Evolutionary conservation across 2,797 vertebrate species (phyloP).

Genomic region (Bradypodion ventrale): DNA sequence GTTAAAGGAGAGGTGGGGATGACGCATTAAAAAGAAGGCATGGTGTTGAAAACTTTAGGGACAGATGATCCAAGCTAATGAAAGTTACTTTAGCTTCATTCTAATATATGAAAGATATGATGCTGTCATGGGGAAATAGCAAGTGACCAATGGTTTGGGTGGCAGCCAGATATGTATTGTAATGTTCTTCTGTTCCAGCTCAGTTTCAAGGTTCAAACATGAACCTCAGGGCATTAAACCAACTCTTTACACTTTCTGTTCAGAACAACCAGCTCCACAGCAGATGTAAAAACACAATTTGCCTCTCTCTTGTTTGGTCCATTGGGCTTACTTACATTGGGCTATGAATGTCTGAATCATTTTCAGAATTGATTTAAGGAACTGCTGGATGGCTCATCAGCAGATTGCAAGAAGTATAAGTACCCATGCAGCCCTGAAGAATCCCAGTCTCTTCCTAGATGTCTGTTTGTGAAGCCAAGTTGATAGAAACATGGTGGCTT

Average conservation of each 20-base stretch:
- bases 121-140: background rate
- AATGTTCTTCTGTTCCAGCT: background rate
- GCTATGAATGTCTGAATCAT: background rate
- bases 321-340: background rate
- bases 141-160: background rate
- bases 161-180: background rate
- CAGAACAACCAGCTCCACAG: background rate
- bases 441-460: background rate
- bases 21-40: background rate
- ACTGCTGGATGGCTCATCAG: background rate
- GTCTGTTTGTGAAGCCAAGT: background rate
- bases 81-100: constrained; percentile 13
- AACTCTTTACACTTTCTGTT: background rate
- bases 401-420: background rate
- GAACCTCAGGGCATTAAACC: background rate
- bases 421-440: background rate
- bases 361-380: background rate
- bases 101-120: constrained; percentile 16
- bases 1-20: no score
- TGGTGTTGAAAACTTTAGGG: no score
- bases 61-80: background rate
- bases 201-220: background rate
- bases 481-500: background rate
- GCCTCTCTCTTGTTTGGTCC: background rate
- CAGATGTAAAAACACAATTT: background rate